These are phyloP conservation scores for Drosophila fulvimacula DNA, from an alignment of 2,888 invertebrate species.

Conservation along the genomic window DNA sequence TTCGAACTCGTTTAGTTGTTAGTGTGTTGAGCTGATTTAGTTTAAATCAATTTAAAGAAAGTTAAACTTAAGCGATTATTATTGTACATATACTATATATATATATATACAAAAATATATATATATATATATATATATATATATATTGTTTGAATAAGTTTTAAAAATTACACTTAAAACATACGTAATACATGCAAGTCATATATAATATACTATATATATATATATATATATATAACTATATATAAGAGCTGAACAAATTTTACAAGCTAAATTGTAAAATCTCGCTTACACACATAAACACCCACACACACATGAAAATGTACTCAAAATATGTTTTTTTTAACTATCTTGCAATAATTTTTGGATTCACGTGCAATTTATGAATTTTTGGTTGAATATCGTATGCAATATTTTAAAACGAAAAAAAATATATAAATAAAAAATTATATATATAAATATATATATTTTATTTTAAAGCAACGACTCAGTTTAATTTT, in stretches of 20 bases:
- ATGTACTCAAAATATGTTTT: constrained; percentile 53
- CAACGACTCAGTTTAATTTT: constrained; percentile 57
- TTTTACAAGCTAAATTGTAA: constrained; percentile 30
- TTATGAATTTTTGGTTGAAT: constrained; percentile 41
- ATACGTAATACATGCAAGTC: constrained; percentile 67
- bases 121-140: constrained; percentile 11
- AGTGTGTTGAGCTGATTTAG: constrained; percentile 75
- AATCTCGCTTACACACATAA: constrained; percentile 8
- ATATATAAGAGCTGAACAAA: constrained; percentile 19
- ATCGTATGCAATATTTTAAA: constrained; percentile 8
- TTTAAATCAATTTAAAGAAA: constrained; percentile 61
- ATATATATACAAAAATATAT: constrained; percentile 3
- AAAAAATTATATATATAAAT: constrained; percentile 13
- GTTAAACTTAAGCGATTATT: constrained; percentile 36
- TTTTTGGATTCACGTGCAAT: constrained; percentile 52
- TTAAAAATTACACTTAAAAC: constrained; percentile 52
- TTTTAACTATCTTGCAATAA: constrained; percentile 26
- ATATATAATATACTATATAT: constrained; percentile 35
- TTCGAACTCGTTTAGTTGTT: constrained; percentile 55
- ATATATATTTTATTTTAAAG: constrained; percentile 36
- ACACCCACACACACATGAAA: constrained; percentile 21
- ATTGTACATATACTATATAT: constrained; percentile 24
- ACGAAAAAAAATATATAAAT: constrained; percentile 2
- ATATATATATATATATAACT: constrained; percentile 17
- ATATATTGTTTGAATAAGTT: constrained; percentile 43